phyloP scores from a whole-genome alignment of 2,113 vertebrate species.

The Gymnorhina tibicen region DNA sequence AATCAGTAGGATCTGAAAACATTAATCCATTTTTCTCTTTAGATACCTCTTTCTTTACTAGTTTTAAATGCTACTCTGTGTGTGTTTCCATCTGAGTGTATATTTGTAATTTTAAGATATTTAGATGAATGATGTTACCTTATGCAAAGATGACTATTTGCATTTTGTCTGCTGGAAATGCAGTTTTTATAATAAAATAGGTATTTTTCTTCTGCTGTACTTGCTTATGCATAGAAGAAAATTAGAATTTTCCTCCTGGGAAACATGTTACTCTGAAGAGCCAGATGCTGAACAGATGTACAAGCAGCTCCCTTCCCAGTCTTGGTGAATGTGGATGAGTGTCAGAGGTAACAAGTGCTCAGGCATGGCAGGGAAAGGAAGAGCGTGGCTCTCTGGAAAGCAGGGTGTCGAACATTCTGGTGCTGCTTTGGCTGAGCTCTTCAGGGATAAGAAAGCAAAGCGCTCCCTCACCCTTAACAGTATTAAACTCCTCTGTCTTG shows the following conservation, averaged over 20 bases:
- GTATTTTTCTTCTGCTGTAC: neutral
- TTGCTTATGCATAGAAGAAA: neutral
- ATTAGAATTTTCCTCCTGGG: neutral
- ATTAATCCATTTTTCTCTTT: neutral
- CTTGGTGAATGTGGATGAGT: neutral
- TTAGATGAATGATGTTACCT: neutral
- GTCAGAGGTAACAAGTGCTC: neutral
- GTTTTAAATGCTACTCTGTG: neutral
- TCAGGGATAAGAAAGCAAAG: neutral
- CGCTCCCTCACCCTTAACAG: accelerated
- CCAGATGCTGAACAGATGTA: neutral
- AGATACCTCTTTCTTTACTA: neutral
- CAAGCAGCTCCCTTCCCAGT: neutral
- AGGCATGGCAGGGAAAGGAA: neutral
- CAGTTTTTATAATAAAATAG: neutral
- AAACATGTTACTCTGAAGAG: neutral
- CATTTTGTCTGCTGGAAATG: neutral
- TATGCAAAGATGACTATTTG: neutral
- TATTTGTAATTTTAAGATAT: neutral
- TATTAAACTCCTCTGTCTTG: neutral
- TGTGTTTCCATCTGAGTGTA: neutral
- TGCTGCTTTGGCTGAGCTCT: neutral
- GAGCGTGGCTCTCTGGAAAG: neutral
- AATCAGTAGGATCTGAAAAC: neutral
- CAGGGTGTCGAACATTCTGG: too few species aligned